Conservation (phyloP, 2,113 vertebrate genomes). For the Coregonus clupeaformis region DNA sequence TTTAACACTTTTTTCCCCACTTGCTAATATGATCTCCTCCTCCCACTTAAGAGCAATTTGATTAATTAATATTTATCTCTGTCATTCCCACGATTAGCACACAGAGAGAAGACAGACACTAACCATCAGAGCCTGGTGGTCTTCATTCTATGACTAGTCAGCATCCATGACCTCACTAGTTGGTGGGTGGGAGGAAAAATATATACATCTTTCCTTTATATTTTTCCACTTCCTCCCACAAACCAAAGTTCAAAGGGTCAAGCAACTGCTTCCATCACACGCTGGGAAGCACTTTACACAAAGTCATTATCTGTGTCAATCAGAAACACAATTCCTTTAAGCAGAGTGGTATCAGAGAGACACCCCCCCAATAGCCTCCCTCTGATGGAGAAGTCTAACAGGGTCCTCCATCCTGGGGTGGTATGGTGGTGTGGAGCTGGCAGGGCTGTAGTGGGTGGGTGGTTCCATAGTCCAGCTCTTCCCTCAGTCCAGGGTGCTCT, state of each 20-base stretch:
- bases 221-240: slow-evolving; percentile 16
- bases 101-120: slow-evolving; percentile 40
- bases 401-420: slow-evolving; percentile 21
- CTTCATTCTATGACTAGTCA: slow-evolving; percentile 20
- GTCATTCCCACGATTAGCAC: slow-evolving; percentile 5
- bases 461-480: slow-evolving; percentile 30
- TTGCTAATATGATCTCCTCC: slow-evolving; percentile 16
- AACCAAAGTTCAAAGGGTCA: slow-evolving; percentile 30
- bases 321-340: slow-evolving; percentile 35
- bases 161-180: slow-evolving; percentile 16
- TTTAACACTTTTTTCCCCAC: slow-evolving; percentile 21
- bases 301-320: slow-evolving; percentile 33
- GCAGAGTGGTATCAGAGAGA: slow-evolving; percentile 15
- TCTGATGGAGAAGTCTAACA: slow-evolving; percentile 29
- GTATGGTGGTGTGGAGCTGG: slow-evolving; percentile 39
- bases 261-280: slow-evolving; percentile 47
- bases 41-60: slow-evolving; percentile 29
- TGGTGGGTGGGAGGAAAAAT: slow-evolving; percentile 16
- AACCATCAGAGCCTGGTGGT: slow-evolving; percentile 62
- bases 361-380: slow-evolving; percentile 15
- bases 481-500: slow-evolving; percentile 24
- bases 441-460: slow-evolving; percentile 20
- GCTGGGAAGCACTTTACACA: slow-evolving; percentile 39
- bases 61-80: slow-evolving; percentile 3
- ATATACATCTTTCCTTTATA: background rate